Conservation (phyloP, 2,888 invertebrate genomes). For the Plagodis pulveraria region DNA sequence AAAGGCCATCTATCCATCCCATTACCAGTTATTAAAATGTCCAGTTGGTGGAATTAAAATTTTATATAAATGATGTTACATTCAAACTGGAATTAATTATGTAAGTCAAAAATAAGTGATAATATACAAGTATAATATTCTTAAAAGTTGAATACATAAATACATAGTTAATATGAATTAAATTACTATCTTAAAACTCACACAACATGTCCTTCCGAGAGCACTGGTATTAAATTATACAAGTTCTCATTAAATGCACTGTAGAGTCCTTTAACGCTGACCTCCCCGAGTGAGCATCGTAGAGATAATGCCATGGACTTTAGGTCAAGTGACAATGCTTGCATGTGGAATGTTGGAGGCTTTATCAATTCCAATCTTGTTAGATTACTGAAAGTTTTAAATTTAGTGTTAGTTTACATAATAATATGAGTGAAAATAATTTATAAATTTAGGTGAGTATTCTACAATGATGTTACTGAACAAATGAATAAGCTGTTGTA, state of each 20-base stretch:
- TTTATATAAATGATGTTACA: too few relatives aligned
- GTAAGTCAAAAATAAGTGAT: too few relatives aligned
- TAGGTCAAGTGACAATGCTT: conserved; percentile 66
- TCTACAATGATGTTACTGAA: too few relatives aligned
- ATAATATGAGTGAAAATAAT: too few relatives aligned
- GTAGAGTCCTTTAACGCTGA: conserved; percentile 72
- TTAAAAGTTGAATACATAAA: not conserved
- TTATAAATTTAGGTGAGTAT: too few relatives aligned
- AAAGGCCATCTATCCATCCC: too few relatives aligned
- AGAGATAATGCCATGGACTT: conserved; percentile 72
- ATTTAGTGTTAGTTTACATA: too few relatives aligned
- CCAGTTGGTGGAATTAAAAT: too few relatives aligned
- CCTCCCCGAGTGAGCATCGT: conserved; percentile 75
- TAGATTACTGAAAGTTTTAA: conserved; percentile 62
- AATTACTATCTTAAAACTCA: conserved; percentile 51
- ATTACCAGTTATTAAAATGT: too few relatives aligned
- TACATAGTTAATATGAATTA: not conserved
- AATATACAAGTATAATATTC: too few relatives aligned
- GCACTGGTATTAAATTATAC: conserved; percentile 75
- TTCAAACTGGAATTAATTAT: too few relatives aligned
- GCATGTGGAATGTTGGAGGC: conserved; percentile 75
- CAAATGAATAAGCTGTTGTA: too few relatives aligned
- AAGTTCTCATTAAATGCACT: conserved; percentile 80
- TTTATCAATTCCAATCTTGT: conserved; percentile 70
- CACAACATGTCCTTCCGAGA: conserved; percentile 79